These are phyloP conservation scores for Herpetotheres cachinnans DNA, from an alignment of 2,113 vertebrate species.

Conservation along the genomic window DNA sequence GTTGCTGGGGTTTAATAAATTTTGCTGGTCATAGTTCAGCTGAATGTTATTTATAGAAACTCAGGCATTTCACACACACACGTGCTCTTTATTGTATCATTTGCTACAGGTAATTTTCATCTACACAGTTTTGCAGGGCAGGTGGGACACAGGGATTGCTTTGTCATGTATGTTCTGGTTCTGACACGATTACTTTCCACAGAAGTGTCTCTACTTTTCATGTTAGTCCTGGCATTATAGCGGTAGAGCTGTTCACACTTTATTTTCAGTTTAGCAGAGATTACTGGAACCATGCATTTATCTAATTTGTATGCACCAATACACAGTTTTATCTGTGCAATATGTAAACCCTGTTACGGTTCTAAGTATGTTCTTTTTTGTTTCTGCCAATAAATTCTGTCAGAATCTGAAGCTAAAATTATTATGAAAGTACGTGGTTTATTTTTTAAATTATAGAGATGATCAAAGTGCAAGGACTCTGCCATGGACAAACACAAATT, in stretches of 20 bases:
- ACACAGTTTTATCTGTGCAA: background rate
- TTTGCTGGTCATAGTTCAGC: background rate
- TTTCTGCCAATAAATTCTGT: background rate
- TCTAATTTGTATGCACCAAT: background rate
- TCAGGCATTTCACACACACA: background rate
- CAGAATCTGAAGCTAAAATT: background rate
- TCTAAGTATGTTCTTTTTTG: background rate
- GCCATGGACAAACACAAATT: background rate
- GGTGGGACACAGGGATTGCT: background rate
- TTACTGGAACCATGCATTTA: background rate
- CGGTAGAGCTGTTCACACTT: background rate
- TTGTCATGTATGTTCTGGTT: background rate
- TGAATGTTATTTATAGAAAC: background rate
- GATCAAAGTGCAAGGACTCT: background rate
- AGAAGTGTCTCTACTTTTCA: background rate
- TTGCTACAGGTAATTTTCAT: background rate
- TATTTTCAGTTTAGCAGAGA: background rate
- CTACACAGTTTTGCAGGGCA: background rate
- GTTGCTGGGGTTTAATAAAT: background rate
- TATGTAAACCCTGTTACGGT: background rate
- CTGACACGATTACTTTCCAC: background rate
- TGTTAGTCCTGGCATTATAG: background rate
- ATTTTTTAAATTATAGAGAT: background rate
- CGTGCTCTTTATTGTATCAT: background rate
- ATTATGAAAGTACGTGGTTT: background rate